phyloP scores from a whole-genome alignment of 2,797 vertebrate species.

The Myotis vivesi region DNA sequence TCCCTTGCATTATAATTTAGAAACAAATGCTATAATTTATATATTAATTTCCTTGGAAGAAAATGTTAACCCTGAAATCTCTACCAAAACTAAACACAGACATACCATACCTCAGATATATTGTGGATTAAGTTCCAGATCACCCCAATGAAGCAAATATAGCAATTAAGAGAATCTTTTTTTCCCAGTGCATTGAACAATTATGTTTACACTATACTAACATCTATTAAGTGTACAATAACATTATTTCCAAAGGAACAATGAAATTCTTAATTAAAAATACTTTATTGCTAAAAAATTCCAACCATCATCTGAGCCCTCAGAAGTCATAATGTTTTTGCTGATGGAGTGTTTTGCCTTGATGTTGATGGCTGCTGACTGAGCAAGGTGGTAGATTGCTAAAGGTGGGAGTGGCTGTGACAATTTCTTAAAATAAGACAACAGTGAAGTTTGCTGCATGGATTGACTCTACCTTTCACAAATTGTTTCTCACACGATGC shows the following conservation, averaged over 20 bases:
- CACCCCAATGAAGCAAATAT: neutral
- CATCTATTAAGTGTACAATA: neutral
- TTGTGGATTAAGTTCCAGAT: neutral
- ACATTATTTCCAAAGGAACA: neutral
- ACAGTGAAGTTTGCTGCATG: neutral
- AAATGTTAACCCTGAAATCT: conserved; percentile 36
- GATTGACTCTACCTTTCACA: neutral
- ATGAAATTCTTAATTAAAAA: neutral
- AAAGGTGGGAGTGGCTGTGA: neutral
- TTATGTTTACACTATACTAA: neutral
- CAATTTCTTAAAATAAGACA: neutral
- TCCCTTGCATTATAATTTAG: conserved; percentile 82
- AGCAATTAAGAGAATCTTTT: neutral
- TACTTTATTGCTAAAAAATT: neutral
- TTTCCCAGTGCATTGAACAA: neutral
- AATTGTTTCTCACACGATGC: neutral
- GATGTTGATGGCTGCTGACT: neutral
- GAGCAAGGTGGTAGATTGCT: neutral
- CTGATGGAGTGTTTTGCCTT: neutral
- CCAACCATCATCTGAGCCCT: neutral
- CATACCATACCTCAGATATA: neutral
- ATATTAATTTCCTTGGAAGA: conserved; percentile 44
- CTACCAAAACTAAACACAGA: neutral
- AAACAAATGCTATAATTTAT: conserved; percentile 38
- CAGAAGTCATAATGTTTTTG: neutral